Base-by-base conservation (phyloP, 2,797 vertebrate species). In the Anguilla anguilla region DNA sequence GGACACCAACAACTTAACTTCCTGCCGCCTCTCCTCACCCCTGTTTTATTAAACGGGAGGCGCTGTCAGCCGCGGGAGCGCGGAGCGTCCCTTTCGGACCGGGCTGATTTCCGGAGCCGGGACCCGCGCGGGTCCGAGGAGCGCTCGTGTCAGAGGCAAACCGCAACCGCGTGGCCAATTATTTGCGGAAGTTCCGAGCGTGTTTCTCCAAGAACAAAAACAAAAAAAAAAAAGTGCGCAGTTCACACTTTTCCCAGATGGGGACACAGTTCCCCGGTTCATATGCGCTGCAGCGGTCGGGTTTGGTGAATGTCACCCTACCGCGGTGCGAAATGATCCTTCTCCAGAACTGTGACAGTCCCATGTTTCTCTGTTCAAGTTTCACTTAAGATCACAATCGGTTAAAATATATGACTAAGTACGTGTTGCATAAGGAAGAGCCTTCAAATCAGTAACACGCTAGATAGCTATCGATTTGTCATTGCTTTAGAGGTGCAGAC, bases 11-110 rank as follows among this genome's bases (percentile, higher is more conserved):
- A 39, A 67, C 7, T 43, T n/a, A 17, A 67, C 31, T 67, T 53
- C 61, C 64, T 53, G 67, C 15, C 1, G 51, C 43, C 43, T 72
- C 64, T 69, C 28, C 28, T 72, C 61, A 72, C 64, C 85, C 61
- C 59, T 85, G 46, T 72, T 74, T 61, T 74, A 86, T 53, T 86
- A 74, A 74, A 53, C 28, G 67, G 17, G 17, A 6, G 17, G 64
- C 3, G 11, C 28, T 86, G 49, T 17, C 85, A 39, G 69, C 6
- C 1, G 39, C 25, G 10, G 22, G 19, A 49, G 2, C 5, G 2
- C 11, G 10, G 64, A 25, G 2, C 51, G 11, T 86, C 69, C 85
- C 49, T 64, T 6, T 74, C 25, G 15, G 46, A 53, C 49, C 19
- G 7, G 25, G 17, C 67, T 61, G 10, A 7, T 86, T 86, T 74